Percentiles rank a stretch among this genome's conserved stretches.
phyloP scores from a whole-genome alignment of 2,113 vertebrate species.

The Electrona antarctica region DNA sequence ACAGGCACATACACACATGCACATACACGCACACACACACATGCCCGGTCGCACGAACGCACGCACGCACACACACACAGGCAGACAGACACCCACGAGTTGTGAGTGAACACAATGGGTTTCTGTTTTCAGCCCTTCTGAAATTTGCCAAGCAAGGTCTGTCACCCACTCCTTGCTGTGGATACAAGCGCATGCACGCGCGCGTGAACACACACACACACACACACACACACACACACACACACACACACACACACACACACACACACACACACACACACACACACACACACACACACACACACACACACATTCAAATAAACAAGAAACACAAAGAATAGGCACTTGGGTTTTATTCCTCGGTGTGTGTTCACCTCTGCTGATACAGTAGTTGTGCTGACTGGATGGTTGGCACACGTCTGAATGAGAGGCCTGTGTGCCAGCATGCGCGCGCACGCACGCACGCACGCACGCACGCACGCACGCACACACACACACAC shows the following conservation, averaged over 20 bases:
- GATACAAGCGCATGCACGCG: not conserved
- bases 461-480: not conserved
- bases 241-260: not conserved
- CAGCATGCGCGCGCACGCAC: conserved; percentile 22
- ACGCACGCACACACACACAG: conserved; percentile 25
- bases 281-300: not conserved
- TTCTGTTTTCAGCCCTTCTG: conserved; percentile 35
- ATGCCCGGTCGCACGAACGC: not conserved
- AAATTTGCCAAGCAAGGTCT: not conserved
- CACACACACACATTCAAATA: not conserved
- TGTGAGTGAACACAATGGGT: conserved; percentile 50
- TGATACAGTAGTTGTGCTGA: conserved; percentile 36
- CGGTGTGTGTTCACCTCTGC: too few relatives aligned
- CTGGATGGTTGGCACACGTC: conserved; percentile 47
- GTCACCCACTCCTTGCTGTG: not conserved
- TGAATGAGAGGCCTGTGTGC: conserved; percentile 55
- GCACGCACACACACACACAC: not conserved
- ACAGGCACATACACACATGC: conserved; percentile 13
- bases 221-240: conserved; percentile 4
- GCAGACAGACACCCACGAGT: conserved; percentile 34
- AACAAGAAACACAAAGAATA: not conserved
- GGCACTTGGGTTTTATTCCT: not conserved
- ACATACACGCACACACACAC: conserved; percentile 57
- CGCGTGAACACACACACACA: not conserved
- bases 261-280: too few relatives aligned